Percentiles rank a stretch among this genome's conserved stretches.
Conservation (phyloP, 2,888 invertebrate genomes). For the Schizaphis graminum region DNA sequence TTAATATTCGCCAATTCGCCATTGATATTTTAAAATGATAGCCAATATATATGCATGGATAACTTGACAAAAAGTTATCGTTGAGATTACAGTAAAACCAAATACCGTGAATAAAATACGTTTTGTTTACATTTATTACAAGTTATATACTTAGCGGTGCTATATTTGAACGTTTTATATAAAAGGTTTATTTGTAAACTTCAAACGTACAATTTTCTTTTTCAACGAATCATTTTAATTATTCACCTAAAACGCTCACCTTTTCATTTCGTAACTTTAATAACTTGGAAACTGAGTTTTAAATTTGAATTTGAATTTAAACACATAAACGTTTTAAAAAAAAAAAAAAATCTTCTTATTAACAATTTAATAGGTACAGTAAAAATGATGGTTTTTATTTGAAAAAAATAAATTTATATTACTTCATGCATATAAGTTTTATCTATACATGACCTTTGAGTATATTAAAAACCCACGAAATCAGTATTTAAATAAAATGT, state of each 20-base stretch:
- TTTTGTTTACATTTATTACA: neutral
- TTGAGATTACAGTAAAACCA: neutral
- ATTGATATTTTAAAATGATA: neutral
- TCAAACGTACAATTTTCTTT: neutral
- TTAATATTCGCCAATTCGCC: neutral
- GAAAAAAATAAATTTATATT: neutral
- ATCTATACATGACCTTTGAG: neutral
- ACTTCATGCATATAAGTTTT: neutral
- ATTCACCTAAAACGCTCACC: neutral
- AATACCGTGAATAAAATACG: neutral
- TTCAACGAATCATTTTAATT: neutral
- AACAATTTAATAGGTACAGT: neutral
- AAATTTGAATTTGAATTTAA: neutral
- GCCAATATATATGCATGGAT: neutral
- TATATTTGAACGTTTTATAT: neutral
- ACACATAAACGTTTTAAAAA: neutral
- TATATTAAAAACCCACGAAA: neutral
- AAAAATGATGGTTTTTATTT: neutral
- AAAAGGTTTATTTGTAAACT: neutral
- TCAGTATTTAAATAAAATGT: neutral
- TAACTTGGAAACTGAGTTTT: neutral
- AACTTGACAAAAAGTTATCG: neutral
- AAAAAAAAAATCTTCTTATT: neutral
- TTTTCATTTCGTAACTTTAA: neutral
- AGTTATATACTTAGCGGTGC: neutral